Conservation (phyloP, 2,888 invertebrate genomes). For the Zaprionus bogoriensis region DNA sequence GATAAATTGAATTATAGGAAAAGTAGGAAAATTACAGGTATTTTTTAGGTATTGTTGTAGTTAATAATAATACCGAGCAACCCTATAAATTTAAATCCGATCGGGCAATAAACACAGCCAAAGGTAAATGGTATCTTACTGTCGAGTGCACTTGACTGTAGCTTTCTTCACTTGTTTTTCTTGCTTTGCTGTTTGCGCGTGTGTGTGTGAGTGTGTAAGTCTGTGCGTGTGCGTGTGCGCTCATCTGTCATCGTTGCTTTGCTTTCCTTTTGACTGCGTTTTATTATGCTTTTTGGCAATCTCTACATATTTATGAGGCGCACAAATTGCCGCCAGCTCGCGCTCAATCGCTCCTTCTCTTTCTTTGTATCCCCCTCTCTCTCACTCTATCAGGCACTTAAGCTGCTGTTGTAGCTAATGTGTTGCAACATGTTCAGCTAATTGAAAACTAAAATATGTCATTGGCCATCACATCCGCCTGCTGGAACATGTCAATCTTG, state of each 20-base stretch:
- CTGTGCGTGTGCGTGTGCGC: background rate
- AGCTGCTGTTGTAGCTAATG: background rate
- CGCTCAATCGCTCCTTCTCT: background rate
- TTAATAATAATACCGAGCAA: too few species aligned
- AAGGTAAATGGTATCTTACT: too few species aligned
- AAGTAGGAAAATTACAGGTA: too few species aligned
- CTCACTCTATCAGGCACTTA: background rate
- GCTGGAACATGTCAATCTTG: conserved; percentile 9
- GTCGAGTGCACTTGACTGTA: too few species aligned
- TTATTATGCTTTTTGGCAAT: conserved; percentile 43
- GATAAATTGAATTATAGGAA: too few species aligned
- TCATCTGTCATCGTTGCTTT: conserved; percentile 37
- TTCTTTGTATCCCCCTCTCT: background rate
- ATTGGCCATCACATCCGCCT: conserved; percentile 60
- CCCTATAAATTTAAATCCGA: too few species aligned
- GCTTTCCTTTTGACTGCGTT: conserved; percentile 41
- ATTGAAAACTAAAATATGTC: conserved; percentile 71
- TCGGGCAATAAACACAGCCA: too few species aligned
- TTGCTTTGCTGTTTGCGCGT: too few species aligned
- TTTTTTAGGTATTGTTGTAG: too few species aligned
- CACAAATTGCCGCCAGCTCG: conserved; percentile 14
- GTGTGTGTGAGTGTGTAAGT: too few species aligned
- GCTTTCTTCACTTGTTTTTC: too few species aligned
- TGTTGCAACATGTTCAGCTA: conserved; percentile 49
- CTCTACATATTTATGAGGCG: conserved; percentile 66